phyloP scores from a whole-genome alignment of 2,797 vertebrate species.

The Centroberyx gerrardi region DNA sequence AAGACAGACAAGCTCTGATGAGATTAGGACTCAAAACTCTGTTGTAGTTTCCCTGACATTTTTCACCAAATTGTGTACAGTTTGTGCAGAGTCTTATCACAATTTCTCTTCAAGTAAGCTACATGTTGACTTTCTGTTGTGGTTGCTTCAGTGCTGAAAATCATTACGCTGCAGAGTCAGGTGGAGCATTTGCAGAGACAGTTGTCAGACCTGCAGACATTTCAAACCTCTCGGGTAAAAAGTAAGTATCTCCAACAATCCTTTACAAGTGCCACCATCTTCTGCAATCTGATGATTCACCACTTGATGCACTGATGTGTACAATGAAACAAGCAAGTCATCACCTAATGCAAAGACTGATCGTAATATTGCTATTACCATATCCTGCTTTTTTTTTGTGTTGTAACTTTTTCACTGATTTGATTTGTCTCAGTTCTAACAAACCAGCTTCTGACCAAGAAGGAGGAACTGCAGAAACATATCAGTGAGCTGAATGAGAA shows the following conservation, averaged over 20 bases:
- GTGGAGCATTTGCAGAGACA: conserved; percentile 38
- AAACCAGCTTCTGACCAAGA: conserved; percentile 22
- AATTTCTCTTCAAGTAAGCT: not conserved
- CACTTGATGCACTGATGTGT: too few relatives aligned
- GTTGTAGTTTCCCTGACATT: not conserved
- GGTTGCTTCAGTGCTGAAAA: conserved; percentile 54
- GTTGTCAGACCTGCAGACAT: not conserved
- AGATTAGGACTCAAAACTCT: not conserved
- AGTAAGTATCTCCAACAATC: conserved; percentile 30
- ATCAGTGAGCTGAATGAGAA: conserved; percentile 35
- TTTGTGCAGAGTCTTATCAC: too few relatives aligned
- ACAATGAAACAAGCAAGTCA: too few relatives aligned
- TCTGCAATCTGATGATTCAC: too few relatives aligned
- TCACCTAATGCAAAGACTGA: too few relatives aligned
- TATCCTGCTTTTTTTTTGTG: not conserved
- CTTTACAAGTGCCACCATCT: not conserved
- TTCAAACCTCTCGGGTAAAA: not conserved
- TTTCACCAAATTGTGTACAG: too few relatives aligned
- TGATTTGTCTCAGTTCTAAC: conserved; percentile 38
- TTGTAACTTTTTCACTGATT: not conserved
- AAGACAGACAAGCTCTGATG: not conserved
- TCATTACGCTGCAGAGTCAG: conserved; percentile 53
- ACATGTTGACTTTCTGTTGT: conserved; percentile 4
- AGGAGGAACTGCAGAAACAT: conserved; percentile 11
- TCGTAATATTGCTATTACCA: not conserved